phyloP scores from a whole-genome alignment of 1,140 invertebrate genomes.

The Drosophila bocki region DNA sequence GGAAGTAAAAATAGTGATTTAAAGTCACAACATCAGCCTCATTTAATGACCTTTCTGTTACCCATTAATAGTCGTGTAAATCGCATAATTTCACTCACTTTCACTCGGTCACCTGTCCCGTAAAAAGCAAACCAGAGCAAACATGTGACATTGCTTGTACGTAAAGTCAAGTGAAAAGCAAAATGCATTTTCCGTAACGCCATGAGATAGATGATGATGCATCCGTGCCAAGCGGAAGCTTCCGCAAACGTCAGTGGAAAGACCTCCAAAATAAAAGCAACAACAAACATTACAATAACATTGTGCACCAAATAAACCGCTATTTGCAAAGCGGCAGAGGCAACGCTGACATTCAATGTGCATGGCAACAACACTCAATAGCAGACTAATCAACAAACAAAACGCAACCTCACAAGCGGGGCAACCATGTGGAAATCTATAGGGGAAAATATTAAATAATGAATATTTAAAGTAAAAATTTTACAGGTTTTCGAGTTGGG shows the following conservation, averaged over 20 bases:
- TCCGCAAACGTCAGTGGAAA: conserved; percentile 69
- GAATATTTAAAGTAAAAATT: background rate
- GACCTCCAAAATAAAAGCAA: conserved; percentile 49
- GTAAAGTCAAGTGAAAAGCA: conserved; percentile 18
- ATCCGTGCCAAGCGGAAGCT: conserved; percentile 48
- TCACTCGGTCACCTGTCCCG: conserved; percentile 23
- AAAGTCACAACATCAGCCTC: background rate
- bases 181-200: conserved; percentile 29
- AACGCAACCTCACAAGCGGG: conserved; percentile 60
- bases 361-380: conserved; percentile 66
- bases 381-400: conserved; percentile 72
- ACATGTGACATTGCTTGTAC: conserved; percentile 41
- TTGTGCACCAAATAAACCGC: conserved; percentile 41
- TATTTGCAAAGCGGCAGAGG: conserved; percentile 39
- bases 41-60: background rate
- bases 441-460: background rate
- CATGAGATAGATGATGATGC: conserved; percentile 46
- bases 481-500: background rate
- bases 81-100: conserved; percentile 27
- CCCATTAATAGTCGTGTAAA: conserved; percentile 8
- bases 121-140: conserved; percentile 11
- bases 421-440: conserved; percentile 54
- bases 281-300: conserved; percentile 15
- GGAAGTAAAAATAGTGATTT: background rate
- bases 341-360: conserved; percentile 25